Evolutionary conservation across 2,888 invertebrate genomes (phyloP), one percentile per base, ranked within the genome.

Genomic region (Drosophila macrospina): DNA sequence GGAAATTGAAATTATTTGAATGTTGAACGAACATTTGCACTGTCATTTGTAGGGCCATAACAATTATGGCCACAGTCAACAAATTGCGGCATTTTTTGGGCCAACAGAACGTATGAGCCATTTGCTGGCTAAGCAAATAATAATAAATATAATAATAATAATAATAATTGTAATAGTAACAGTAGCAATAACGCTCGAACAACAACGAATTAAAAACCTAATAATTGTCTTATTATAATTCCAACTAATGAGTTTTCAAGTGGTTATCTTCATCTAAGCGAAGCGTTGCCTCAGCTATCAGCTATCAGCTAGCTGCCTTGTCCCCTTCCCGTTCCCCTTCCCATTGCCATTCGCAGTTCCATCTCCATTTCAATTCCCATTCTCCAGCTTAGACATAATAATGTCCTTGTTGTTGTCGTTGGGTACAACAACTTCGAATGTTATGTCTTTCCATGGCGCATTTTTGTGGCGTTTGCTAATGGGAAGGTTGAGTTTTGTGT

Each of bases 191-290:
- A 15, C 26, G 41, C 15, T 37, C 16, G 47, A 52, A 1, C 47
- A 51, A 41, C 54, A 61, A 52, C 26, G 60, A 74, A 60, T 71
- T 69, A 76, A 78, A 86, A 86, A 77, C 74, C 75, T 69, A 75
- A 75, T 86, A 84, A 84, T 80, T 86, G 85, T 84, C 78, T 78
- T 75, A 86, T 86, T 84, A 84, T 78, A 84, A 84, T 84, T 80
- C 75, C 80, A 65, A 72, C 80, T 86, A 84, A 84, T 81, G 82
- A 84, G 85, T 84, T 84, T 86, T 84, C 85, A 84, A 84, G 86
- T 77, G 72, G 65, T 83, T 83, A 81, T 83, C 81, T 83, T 65
- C 69, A 76, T 83, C 78, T 69, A 37, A 37, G 59, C 57, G 34
- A 3, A 13, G n/a, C n/a, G n/a, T n/a, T n/a, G n/a, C n/a, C n/a